Conservation (phyloP, 2,888 invertebrate genomes). For the Pristionchus japonicus region DNA sequence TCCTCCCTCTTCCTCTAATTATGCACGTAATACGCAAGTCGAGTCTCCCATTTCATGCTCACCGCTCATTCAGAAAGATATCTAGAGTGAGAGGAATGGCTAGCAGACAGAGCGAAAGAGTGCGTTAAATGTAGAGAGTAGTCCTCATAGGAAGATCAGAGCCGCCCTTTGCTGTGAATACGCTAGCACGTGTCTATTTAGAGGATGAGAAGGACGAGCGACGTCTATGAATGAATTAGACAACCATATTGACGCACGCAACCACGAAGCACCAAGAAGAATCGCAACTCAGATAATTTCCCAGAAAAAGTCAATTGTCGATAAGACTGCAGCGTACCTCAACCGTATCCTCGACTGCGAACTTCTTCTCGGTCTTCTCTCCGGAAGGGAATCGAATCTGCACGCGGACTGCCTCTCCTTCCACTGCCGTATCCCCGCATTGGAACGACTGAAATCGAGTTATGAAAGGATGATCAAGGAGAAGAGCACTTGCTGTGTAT, state of each 20-base stretch:
- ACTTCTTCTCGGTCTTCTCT: constrained; percentile 39
- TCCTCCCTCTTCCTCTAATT: not conserved
- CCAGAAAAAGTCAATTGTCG: not conserved
- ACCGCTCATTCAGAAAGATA: not conserved
- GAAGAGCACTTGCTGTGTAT: no score
- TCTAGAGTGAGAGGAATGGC: not conserved
- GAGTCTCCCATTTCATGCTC: not conserved
- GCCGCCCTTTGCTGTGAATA: not conserved
- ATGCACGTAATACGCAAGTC: not conserved
- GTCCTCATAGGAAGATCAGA: not conserved
- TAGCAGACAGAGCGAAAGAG: not conserved
- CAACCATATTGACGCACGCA: not conserved
- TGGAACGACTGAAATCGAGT: not conserved
- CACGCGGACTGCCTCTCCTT: constrained; percentile 44
- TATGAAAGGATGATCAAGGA: no score
- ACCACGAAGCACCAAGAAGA: not conserved
- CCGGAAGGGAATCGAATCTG: constrained; percentile 46
- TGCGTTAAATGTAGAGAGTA: not conserved
- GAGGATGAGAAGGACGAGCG: not conserved
- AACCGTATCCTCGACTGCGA: constrained; percentile 33
- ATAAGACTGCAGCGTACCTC: constrained; percentile 17
- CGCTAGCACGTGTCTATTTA: not conserved
- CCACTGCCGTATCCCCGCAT: not conserved
- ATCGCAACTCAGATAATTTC: no score
- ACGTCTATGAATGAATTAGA: not conserved